Base-by-base conservation (phyloP, 2,888 invertebrate species). In the Drosophila picticornis region DNA sequence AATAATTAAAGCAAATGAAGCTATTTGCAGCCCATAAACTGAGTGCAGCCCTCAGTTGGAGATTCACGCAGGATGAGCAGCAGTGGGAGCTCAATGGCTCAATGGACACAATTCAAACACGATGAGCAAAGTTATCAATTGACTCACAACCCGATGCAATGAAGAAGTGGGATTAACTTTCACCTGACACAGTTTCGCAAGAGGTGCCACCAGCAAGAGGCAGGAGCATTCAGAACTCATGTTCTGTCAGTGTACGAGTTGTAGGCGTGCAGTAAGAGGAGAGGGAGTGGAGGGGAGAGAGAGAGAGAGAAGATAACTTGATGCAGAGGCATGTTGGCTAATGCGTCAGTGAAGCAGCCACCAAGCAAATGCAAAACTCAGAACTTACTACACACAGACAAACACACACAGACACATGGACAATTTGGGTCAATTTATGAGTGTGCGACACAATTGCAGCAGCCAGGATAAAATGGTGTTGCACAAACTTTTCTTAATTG, bases 371-470 rank as follows among this genome's bases (percentile, higher is more conserved):
- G 36, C 11, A 51, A 68, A 63, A 34, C 71, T 59, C 56, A 58
- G 50, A 69, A 50, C 25, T 38, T 58, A 62, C 40, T 62, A 64
- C 53, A 81, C 71, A 57, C 48, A 32, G 19, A 36, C 29, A 43
- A 7, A 46, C 48, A n/a, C 34, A 32, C 50, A 59, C 27, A 36
- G 43, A 19, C 29, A 51, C 43, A 53, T 50, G n/a, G n/a, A 53
- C 22, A 52, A 36, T 50, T 58, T 58, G 52, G 61, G 52, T 76
- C 76, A 53, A 50, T 72, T 66, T 83, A 60, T 60, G 56, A 50
- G 65, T 31, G 46, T 16, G 16, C 7, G 7, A n/a, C 10, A 40
- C n/a, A 40, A 40, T 48, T 46, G 50, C 55, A 51, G 40, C 40
- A 40, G n/a, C 46, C 2, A 25, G 16, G 46, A 16, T 16, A 46